Base-by-base conservation (phyloP, 2,797 vertebrate species). In the Pogonophryne albipinna region DNA sequence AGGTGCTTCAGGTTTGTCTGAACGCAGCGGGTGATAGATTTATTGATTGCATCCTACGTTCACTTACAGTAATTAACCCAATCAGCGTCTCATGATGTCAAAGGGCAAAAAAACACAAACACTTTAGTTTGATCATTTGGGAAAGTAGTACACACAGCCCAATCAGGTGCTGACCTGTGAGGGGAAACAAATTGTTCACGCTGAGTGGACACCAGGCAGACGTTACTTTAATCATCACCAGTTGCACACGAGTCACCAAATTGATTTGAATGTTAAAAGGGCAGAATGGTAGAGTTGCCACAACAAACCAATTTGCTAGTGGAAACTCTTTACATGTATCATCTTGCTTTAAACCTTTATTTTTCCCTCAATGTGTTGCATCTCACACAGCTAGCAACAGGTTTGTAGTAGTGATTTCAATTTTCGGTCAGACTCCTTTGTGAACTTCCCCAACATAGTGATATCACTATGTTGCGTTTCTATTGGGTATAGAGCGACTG, bases 31-130 rank as follows among this genome's bases (percentile, higher is more conserved):
- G 31, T 42, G 62, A 78, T 44, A n/a, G 58, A 73, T 68, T 47
- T 3, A 57, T 57, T 57, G 31, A 38, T 57, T 34, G 8, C 50
- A 45, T 66, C 42, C 42, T 34, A 11, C 2, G 10, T 15, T 38
- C 4, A 61, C n/a, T 53, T 65, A 52, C 46, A 23, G 31, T 49
- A 41, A 66, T 78, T 67, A 73, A 57, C 12, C 57, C 34, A 45
- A 62, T 38, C 58, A 58, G 44, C 34, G 4, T 10, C 7, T 62
- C 63, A 11, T 2, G 17, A 38, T 5, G 27, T 38, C 34, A 38
- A 38, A 38, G 34, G 34, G 34, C 34, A 38, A 38, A 1, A 38
- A 8, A 38, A 38, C 31, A 34, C 31, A 5, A 34, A 34, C 34
- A 38, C 6, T 9, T 38, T 8, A 58, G 34, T 10, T 7, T 42